Evolutionary conservation across 2,888 invertebrate genomes (phyloP).

Genomic region (Rhabditophanes sp.): DNA sequence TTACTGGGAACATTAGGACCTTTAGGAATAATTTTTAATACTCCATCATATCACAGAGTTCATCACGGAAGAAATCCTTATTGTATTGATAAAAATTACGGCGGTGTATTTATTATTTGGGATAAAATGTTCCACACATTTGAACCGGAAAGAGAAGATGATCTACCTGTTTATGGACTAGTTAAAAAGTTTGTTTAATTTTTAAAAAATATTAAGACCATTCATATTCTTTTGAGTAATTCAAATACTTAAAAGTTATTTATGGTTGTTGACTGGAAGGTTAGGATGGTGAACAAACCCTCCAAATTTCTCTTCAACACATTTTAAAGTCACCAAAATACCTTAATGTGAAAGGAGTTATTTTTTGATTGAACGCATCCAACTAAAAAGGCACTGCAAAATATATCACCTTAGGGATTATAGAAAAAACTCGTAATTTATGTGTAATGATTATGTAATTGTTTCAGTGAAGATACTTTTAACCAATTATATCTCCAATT

Average conservation of each 20-base stretch:
- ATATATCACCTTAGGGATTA: too few species aligned
- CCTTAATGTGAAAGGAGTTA: too few species aligned
- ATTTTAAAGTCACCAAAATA: too few species aligned
- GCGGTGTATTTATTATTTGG: constrained; percentile 73
- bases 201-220: neutral
- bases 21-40: constrained; percentile 68
- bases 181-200: too few species aligned
- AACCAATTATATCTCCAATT: constrained; percentile 48
- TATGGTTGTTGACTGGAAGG: constrained; percentile 1
- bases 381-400: too few species aligned
- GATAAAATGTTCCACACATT: constrained; percentile 52
- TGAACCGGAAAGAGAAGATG: constrained; percentile 58
- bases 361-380: too few species aligned
- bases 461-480: constrained; percentile 36
- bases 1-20: constrained; percentile 62
- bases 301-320: too few species aligned
- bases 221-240: neutral
- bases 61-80: constrained; percentile 62
- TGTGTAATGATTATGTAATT: too few species aligned
- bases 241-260: neutral
- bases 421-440: too few species aligned
- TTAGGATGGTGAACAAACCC: too few species aligned
- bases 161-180: constrained; percentile 61
- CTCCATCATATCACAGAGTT: constrained; percentile 70
- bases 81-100: constrained; percentile 73